phyloP scores from a whole-genome alignment of 2,113 vertebrate genomes.

The Bambusicola thoracicus region DNA sequence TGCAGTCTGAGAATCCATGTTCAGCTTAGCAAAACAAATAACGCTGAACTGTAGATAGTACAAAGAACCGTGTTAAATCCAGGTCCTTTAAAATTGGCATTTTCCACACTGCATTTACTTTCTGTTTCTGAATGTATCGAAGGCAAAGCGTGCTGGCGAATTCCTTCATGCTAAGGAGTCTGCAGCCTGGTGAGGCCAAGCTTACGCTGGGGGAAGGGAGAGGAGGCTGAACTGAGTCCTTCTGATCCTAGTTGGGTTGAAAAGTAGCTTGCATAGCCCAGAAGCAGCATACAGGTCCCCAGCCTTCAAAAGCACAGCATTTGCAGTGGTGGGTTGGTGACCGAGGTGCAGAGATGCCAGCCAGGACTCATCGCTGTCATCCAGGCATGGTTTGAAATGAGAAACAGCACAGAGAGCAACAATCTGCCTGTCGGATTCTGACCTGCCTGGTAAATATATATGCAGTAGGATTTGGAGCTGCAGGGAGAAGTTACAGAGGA shows the following conservation, averaged over 20 bases:
- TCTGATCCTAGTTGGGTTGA: background rate
- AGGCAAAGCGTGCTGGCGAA: background rate
- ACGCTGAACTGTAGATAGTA: background rate
- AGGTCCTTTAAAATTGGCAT: background rate
- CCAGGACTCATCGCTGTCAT: background rate
- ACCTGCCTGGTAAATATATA: background rate
- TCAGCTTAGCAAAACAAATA: background rate
- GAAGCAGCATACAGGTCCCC: accelerated
- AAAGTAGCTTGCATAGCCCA: background rate
- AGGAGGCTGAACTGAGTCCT: background rate
- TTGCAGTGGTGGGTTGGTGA: background rate
- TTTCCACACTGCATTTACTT: background rate
- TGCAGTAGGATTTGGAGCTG: background rate
- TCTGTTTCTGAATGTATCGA: background rate
- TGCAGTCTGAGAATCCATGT: constrained; percentile 33
- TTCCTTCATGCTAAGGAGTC: background rate
- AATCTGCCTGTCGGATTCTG: background rate
- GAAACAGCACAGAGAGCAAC: background rate
- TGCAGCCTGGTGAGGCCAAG: constrained; percentile 17
- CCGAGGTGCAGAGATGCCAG: background rate
- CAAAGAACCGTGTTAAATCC: constrained; percentile 4
- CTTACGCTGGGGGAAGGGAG: background rate
- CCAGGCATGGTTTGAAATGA: background rate
- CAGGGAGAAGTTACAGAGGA: background rate
- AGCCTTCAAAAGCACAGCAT: background rate